A percentile compares a stretch with the other conserved stretches of the same genome.
These are phyloP conservation scores for Nemapogon koenigi DNA, from an alignment of 2,888 invertebrate genomes.

Conservation along the genomic window DNA sequence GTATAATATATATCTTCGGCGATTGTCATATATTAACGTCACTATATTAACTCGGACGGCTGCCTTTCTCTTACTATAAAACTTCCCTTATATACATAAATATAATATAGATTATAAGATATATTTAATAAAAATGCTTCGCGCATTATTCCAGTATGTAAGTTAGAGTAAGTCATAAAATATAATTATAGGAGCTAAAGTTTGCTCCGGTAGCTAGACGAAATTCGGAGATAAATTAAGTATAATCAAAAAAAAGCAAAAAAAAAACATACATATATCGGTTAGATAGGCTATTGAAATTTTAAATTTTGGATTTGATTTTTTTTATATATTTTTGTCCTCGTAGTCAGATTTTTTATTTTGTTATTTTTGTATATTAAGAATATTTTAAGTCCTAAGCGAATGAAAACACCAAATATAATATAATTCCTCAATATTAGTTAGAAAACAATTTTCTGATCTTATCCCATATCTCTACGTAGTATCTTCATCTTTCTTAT, in stretches of 20 bases:
- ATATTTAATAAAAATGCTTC: neutral
- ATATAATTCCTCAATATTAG: conserved; percentile 2
- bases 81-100: conserved; percentile 2
- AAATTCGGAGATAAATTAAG: too few relatives aligned
- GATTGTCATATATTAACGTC: conserved; percentile 15
- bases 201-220: too few relatives aligned
- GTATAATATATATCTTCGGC: conserved; percentile 16
- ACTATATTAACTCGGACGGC: neutral
- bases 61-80: conserved; percentile 2
- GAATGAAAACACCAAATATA: conserved; percentile 6
- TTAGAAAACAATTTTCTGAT: neutral
- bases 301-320: conserved; percentile 20
- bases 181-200: too few relatives aligned
- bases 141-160: neutral
- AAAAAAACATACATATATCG: conserved; percentile 20
- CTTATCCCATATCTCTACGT: neutral
- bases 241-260: neutral
- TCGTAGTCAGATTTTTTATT: conserved; percentile 19
- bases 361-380: conserved; percentile 12
- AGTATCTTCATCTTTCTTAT: neutral
- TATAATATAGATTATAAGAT: conserved; percentile 5
- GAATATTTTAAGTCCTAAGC: conserved; percentile 4
- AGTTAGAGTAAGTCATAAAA: neutral
- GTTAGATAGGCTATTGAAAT: conserved; percentile 51
- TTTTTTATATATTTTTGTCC: conserved; percentile 6